Evolutionary conservation across 2,113 vertebrate genomes (phyloP).

Genomic region (Bettongia penicillata): DNA sequence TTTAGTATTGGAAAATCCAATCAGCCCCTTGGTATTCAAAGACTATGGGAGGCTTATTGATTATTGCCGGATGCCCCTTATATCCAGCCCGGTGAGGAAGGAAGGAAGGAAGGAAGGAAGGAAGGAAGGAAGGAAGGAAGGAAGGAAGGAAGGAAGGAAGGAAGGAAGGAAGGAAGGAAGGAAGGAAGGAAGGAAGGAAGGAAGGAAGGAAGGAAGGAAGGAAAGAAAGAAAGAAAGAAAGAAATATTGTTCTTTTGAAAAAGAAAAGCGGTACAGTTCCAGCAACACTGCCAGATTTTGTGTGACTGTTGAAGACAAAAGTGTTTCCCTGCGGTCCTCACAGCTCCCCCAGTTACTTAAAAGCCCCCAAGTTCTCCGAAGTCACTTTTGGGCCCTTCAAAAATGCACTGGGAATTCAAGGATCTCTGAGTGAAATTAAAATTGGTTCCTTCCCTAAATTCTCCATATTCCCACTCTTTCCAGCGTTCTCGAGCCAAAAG

Average conservation of each 20-base stretch:
- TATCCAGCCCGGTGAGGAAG: not conserved
- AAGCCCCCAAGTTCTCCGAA: not conserved
- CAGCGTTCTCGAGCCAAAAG: not conserved
- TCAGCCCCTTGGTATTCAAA: constrained; percentile 73
- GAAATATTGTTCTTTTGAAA: too few relatives aligned
- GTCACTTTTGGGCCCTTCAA: not conserved
- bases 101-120: not conserved
- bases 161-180: too few relatives aligned
- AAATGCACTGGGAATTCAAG: not conserved
- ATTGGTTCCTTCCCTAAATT: not conserved
- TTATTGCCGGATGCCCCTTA: not conserved
- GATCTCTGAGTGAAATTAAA: not conserved
- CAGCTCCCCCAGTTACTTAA: not conserved
- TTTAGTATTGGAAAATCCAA: constrained; percentile 76
- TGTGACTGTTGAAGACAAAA: not conserved
- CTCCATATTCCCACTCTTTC: not conserved
- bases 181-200: too few relatives aligned
- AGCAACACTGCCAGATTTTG: not conserved
- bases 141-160: too few relatives aligned
- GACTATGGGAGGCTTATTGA: constrained; percentile 60
- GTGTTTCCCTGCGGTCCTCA: not conserved
- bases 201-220: too few relatives aligned
- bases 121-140: not conserved
- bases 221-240: too few relatives aligned
- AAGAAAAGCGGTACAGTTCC: too few relatives aligned